Percentiles rank a stretch among this genome's conserved stretches.
phyloP scores from a whole-genome alignment of 1,140 invertebrate species.

The Choristoneura fumiferana region DNA sequence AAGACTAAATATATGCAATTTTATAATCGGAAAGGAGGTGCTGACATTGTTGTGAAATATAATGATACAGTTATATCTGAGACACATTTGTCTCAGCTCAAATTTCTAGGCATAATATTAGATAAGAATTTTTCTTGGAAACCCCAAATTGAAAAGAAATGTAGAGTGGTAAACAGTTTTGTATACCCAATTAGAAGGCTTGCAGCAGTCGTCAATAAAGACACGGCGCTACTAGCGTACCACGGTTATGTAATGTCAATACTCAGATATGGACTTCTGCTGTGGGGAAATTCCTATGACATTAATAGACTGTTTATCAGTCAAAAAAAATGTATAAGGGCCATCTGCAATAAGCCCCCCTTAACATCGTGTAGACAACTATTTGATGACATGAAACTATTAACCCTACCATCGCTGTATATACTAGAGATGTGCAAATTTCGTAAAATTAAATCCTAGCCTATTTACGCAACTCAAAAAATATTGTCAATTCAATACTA shows the following conservation, averaged over 20 bases:
- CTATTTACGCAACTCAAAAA: too few relatives aligned
- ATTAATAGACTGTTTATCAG: background rate
- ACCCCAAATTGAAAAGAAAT: too few relatives aligned
- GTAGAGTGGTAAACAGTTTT: too few relatives aligned
- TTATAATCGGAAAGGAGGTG: too few relatives aligned
- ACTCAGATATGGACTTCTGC: background rate
- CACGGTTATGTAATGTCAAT: background rate
- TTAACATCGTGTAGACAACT: background rate
- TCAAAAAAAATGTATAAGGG: background rate
- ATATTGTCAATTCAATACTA: too few relatives aligned
- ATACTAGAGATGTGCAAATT: background rate
- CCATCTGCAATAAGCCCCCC: background rate
- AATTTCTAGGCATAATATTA: too few relatives aligned
- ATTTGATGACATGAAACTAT: background rate
- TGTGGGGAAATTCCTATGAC: background rate
- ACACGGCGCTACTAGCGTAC: background rate
- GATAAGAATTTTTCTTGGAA: too few relatives aligned
- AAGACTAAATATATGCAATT: too few relatives aligned
- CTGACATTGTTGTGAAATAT: too few relatives aligned
- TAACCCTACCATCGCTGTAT: background rate
- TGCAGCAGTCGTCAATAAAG: background rate
- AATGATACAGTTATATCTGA: too few relatives aligned
- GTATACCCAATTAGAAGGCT: too few relatives aligned
- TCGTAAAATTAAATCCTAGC: background rate
- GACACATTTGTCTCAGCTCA: too few relatives aligned